phyloP scores from a whole-genome alignment of 2,888 invertebrate species.

The Alsophila aescularia region DNA sequence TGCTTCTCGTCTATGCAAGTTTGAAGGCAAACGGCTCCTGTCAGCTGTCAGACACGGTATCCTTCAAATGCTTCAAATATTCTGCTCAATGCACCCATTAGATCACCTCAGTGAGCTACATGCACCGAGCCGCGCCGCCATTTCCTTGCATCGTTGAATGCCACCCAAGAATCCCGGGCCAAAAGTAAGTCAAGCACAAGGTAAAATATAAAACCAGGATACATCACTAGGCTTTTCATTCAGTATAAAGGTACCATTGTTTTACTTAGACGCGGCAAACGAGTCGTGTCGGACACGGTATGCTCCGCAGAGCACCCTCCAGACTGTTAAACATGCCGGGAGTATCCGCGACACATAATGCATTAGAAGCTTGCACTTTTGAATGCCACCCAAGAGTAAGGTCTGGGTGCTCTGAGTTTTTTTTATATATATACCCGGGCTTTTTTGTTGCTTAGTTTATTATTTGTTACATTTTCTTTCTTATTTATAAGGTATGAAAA shows the following conservation, averaged over 20 bases:
- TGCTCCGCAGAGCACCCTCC: too few species aligned
- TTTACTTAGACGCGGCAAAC: neutral
- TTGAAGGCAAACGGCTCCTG: neutral
- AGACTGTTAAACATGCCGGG: neutral
- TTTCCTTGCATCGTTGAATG: slow-evolving; percentile 6
- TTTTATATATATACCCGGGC: too few species aligned
- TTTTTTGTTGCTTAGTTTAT: too few species aligned
- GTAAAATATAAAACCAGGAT: neutral
- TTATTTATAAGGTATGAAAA: too few species aligned
- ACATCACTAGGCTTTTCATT: neutral
- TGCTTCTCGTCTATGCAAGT: neutral
- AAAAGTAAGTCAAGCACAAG: neutral
- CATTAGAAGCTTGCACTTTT: too few species aligned
- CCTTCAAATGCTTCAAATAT: too few species aligned
- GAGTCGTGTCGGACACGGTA: too few species aligned
- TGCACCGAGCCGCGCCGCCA: slow-evolving; percentile 3
- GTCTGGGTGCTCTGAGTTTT: too few species aligned
- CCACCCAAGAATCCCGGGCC: slow-evolving; percentile 7
- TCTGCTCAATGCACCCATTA: neutral
- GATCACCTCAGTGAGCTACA: neutral
- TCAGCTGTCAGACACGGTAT: neutral
- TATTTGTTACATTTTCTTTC: too few species aligned
- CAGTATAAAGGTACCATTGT: neutral
- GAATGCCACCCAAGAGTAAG: too few species aligned
- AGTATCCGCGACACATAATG: neutral